Base-by-base conservation (phyloP, 2,888 invertebrate species). In the Stenchaetothrips biformis region DNA sequence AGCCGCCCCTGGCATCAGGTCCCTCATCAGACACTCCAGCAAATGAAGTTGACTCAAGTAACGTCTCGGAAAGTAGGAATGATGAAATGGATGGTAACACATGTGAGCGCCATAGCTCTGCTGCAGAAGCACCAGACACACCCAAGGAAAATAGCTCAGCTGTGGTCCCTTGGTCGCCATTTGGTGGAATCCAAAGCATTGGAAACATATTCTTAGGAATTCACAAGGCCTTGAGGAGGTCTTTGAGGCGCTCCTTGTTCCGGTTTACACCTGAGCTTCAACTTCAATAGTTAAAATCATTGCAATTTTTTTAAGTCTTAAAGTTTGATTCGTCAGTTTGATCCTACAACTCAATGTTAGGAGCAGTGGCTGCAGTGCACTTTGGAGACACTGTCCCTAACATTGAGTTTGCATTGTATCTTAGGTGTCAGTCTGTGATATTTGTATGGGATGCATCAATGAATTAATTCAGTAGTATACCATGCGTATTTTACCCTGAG, bases 321-420 rank as follows among this genome's bases (percentile, higher is more conserved):
- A 77, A 6, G 7, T 13, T 78, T 80, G 21, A 80, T 78, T 53
- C 49, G 13, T 49, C 37, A 18, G 78, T 78, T 59, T 49, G 21
- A 59, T 78, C 59, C 80, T 77, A 77, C 77, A 78, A n/a, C 80
- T 80, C 59, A 78, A 74, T 79, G 78, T 79, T 79, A 74, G 79
- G 53, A 80, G 80, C 80, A 49, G 59, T 79, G 79, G 78, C 37
- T 79, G 78, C 80, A 67, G 74, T 78, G 80, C 53, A 80, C 49
- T 74, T 67, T 79, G 25, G 27, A 74, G 80, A 67, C 79, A 47
- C 25, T 74, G 25, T 11, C 25, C 25, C 25, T 21, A 21, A 21
- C 67, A 74, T 21, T 7, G 11, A 16, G 16, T 6, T 59, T 59
- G 59, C 59, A 59, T 59, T 9, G 6, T 13, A 59, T 4, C 59